phyloP scores from a whole-genome alignment of 2,888 invertebrate genomes.

The Drosophila rellima region DNA sequence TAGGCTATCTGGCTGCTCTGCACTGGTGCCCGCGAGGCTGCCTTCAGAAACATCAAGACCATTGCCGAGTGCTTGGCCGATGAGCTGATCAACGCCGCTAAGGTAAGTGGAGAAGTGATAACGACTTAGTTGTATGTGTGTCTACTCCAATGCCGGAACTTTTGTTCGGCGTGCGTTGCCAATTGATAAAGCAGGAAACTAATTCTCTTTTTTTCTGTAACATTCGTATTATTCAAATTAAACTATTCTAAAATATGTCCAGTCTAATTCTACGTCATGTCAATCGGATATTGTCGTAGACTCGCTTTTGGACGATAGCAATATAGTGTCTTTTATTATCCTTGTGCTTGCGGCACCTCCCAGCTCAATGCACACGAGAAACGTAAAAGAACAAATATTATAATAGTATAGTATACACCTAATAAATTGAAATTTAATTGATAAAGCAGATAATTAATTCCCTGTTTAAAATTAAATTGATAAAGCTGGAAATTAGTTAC shows the following conservation, averaged over 20 bases:
- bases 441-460: too few relatives aligned
- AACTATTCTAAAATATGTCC: background rate
- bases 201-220: background rate
- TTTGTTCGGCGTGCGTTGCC: slow-evolving; percentile 3
- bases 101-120: slow-evolving; percentile 87
- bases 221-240: background rate
- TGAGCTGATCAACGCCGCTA: slow-evolving; percentile 99
- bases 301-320: slow-evolving; percentile 83
- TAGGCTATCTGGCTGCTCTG: slow-evolving; percentile 99
- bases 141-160: slow-evolving; percentile 60
- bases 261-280: slow-evolving; percentile 63
- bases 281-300: slow-evolving; percentile 65
- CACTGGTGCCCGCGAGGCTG: slow-evolving; percentile 99
- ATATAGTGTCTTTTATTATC: slow-evolving; percentile 79
- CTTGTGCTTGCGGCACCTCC: slow-evolving; percentile 73
- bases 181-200: background rate
- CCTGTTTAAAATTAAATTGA: too few relatives aligned
- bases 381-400: slow-evolving; percentile 77
- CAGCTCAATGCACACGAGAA: slow-evolving; percentile 78
- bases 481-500: too few relatives aligned
- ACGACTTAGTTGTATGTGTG: slow-evolving; percentile 3
- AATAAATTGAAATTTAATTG: too few relatives aligned
- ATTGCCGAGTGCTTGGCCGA: slow-evolving; percentile 99
- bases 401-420: background rate
- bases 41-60: slow-evolving; percentile 99